These are phyloP conservation scores for Andrena praecox DNA, from an alignment of 2,888 invertebrate genomes.

Conservation along the genomic window DNA sequence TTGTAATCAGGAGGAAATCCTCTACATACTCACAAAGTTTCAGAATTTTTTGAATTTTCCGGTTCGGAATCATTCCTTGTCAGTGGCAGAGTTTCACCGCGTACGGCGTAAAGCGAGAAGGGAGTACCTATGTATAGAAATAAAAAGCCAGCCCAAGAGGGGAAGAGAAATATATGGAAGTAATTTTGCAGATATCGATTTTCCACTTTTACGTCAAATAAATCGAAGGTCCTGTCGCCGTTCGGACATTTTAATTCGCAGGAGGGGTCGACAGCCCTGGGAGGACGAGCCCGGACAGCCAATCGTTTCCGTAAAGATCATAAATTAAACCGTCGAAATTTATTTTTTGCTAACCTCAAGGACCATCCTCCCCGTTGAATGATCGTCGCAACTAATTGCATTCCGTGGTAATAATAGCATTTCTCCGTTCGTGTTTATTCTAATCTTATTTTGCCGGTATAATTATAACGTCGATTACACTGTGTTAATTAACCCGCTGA, in stretches of 20 bases:
- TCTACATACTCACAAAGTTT: no score
- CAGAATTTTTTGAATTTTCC: no score
- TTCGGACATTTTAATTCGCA: constrained; percentile 32
- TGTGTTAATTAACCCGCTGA: no score
- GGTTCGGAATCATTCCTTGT: no score
- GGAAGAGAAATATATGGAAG: constrained; percentile 26
- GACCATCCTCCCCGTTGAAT: background rate
- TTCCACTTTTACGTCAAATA: constrained; percentile 39
- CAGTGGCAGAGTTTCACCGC: background rate
- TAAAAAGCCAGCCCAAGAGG: background rate
- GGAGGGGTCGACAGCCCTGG: constrained; percentile 11
- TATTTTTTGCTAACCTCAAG: background rate
- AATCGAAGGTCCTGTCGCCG: constrained; percentile 30
- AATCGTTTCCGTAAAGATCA: constrained; percentile 33
- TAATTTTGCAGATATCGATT: constrained; percentile 41
- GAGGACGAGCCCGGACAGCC: background rate
- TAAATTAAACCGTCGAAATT: constrained; percentile 28
- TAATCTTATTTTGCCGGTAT: no score
- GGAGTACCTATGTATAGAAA: constrained; percentile 2
- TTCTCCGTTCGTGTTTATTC: background rate
- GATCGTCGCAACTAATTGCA: background rate
- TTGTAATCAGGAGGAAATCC: no score
- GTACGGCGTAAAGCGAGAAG: background rate
- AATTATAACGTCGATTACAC: no score
- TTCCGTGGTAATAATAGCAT: background rate